Base-by-base conservation (phyloP, 2,888 invertebrate species). In the Sympetrum striolatum region DNA sequence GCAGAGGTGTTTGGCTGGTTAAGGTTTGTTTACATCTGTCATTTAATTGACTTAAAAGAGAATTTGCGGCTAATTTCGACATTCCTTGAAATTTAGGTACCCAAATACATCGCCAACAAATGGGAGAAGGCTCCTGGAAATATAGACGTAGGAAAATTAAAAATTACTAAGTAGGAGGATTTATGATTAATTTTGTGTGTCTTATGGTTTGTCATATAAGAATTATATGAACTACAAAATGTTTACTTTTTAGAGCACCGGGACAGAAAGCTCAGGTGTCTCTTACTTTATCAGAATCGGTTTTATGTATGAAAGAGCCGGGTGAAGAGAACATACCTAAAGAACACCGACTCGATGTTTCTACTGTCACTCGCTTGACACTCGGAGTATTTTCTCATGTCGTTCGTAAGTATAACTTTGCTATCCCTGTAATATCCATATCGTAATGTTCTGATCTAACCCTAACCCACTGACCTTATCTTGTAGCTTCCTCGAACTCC, bases 1-100 rank as follows among this genome's bases (percentile, higher is more conserved):
- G 97, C 31, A 95, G 98, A 92, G 98, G 98, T 91, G 98, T 99
- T 18, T 99, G 99, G 99, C 95, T 99, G 12, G 99, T 99, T 0
- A 99, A 99, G 93, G 95, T 95, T 92, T 94, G 97, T 97, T 44
- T 6, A n/a, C 35, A 44, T 37, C 10, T 2, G 22, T 39, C 0
- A 5, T 10, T 8, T 37, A 39, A 3, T 15, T 2, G 1, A 4
- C 0, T 2, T 14, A 5, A n/a, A 2, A 18, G 35, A 2, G n/a
- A 25, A 0, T 8, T 44, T 44, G 0, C 10, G 44, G 10, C 44
- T 58, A 91, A 60, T 35, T 0, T 25, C 2, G 14, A 73, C 0
- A 31, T 18, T 22, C 2, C 14, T 73, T 8, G 31, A 31, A 73
- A 31, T 92, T 80, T 91, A 95, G 95, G 95, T 96, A 15, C 99